phyloP scores from a whole-genome alignment of 2,888 invertebrate genomes.

The Yponomeuta plumbellus region DNA sequence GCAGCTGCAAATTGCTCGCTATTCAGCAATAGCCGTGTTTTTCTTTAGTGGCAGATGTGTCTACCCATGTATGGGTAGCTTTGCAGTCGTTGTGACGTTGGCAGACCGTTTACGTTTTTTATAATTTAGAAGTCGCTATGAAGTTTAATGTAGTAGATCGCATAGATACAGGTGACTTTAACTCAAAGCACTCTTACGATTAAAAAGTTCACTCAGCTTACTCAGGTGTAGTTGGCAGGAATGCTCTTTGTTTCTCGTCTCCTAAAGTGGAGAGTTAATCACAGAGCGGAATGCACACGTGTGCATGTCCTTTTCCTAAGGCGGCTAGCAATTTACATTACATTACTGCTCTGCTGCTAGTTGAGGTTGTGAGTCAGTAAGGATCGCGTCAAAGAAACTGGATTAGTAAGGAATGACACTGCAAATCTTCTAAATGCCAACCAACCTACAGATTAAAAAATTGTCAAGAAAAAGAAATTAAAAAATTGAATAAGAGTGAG shows the following conservation, averaged over 20 bases:
- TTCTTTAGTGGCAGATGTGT: conserved; percentile 56
- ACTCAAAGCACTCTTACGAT: neutral
- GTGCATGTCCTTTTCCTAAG: conserved; percentile 26
- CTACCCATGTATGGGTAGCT: conserved; percentile 38
- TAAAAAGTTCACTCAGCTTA: neutral
- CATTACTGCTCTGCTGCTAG: neutral
- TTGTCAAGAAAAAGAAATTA: too few species aligned
- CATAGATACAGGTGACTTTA: neutral
- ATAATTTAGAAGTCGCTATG: neutral
- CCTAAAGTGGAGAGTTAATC: conserved; percentile 46
- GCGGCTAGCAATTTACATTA: conserved; percentile 29
- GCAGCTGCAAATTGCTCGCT: conserved; percentile 58
- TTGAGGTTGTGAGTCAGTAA: neutral
- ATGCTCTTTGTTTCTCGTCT: conserved; percentile 42
- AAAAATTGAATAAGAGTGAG: too few species aligned
- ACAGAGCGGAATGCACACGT: conserved; percentile 40
- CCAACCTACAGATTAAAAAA: too few species aligned
- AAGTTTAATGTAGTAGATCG: neutral
- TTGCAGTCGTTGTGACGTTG: conserved; percentile 15
- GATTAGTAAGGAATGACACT: too few species aligned
- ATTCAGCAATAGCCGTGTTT: conserved; percentile 44
- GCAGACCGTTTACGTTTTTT: conserved; percentile 11
- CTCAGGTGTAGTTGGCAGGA: conserved; percentile 24
- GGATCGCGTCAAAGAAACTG: neutral
- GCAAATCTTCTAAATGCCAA: too few species aligned